Evolutionary conservation across 1,140 invertebrate species (phyloP), one percentile per base, ranked within the genome.

Genomic region (Cydia amplana): DNA sequence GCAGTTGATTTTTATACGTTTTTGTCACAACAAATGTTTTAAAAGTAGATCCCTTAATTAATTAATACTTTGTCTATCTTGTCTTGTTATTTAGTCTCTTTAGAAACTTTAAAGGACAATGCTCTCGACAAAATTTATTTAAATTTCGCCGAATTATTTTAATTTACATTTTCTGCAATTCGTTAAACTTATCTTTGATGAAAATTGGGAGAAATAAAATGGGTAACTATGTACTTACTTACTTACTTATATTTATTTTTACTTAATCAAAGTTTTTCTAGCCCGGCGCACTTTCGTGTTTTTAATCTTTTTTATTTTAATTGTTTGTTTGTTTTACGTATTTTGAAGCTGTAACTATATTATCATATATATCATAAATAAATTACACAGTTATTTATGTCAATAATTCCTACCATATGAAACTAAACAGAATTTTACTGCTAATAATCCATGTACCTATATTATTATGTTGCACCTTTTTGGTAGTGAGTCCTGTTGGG

Each of bases 101-200:
- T 28, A 25, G 63, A 65, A 2, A 16, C 49, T 51, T 51, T 10
- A 32, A 51, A 51, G 28, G 23, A 65, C 63, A 65, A 65, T 32
- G 28, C 23, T 16, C 63, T 65, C 28, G 5, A 28, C 28, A 23
- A 65, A 28, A 65, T 16, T 16, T 65, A 18, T 60, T 63, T 63
- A 23, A 63, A 63, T 28, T 65, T 28, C 5, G 23, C 63, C 1
- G 63, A 25, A 65, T 65, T 65, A 36, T 28, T 65, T 65, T 65
- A n/a, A 65, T 28, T 65, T 65, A 65, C 14, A 28, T 16, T 51
- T n/a, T 51, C 49, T 25, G 63, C 63, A 67, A 16, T 67, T 67
- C 64, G 28, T 28, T 67, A 32, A 67, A 67, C 64, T 67, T 32
- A 67, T 67, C 28, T 67, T 32, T 67, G 64, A 32, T 32, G 64